Base-by-base conservation (phyloP, 2,797 vertebrate species). In the Sphenopsis melanotis region DNA sequence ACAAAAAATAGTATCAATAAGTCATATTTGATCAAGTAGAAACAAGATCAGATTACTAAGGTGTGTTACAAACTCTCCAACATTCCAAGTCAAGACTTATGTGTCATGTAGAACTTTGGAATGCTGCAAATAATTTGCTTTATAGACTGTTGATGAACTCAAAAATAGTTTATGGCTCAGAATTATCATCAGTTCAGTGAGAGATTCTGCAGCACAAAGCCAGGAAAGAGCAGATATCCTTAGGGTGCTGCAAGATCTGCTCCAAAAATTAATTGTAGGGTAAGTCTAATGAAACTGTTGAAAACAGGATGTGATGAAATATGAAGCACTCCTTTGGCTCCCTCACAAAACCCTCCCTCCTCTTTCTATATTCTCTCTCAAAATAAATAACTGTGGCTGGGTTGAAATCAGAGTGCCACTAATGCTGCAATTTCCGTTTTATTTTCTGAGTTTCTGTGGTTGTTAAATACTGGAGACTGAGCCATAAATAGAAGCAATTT, bases 281-380 rank as follows among this genome's bases (percentile, higher is more conserved):
- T 79, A 83, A 74, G 68, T 46, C 70, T 78, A 69, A 92, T 76
- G 91, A 87, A 95, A 77, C 85, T 90, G 53, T 92, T 95, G 92
- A 96, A 94, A 96, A 96, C 96, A 96, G 94, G 94, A 95, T 96
- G 30, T 97, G 95, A 83, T 83, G 96, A 96, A 96, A 95, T 63
- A 72, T 30, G 69, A 47, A 93, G 55, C 55, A 61, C 41, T 91
- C 65, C 86, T 65, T 95, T 49, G 10, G 30, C 81, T 85, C 79
- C 20, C 16, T 91, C 36, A 44, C 63, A 93, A 66, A 71, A 70
- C 87, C 64, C 19, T 91, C 53, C 85, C 65, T 69, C 24, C 29
- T 90, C 66, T 57, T 84, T 81, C 69, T 55, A 3, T 59, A 72
- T 56, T 90, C 61, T 94, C 53, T 70, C 41, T 84, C 84, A 90